Evolutionary conservation across 2,888 invertebrate genomes (phyloP), one percentile per base, ranked within the genome.

Genomic region (Ochlodes sylvanus): DNA sequence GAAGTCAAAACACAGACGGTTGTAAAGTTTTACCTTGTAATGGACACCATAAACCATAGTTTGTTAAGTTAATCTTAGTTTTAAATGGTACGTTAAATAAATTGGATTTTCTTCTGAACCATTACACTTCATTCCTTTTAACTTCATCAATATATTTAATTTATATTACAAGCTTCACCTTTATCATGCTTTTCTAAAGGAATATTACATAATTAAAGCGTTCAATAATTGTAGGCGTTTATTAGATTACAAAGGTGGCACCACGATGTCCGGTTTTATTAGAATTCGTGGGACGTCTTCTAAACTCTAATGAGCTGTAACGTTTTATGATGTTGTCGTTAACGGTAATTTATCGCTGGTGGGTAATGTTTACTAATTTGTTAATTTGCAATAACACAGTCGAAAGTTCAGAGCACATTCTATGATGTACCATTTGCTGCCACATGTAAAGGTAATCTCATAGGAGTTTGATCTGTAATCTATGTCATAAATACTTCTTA

Each of bases 221-320:
- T 34, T 32, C 15, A 27, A 41, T 66, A 66, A 54, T 54, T 38
- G 19, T 17, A 14, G 38, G 52, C 50, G 50, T 65, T 42, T 54
- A 52, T 66, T 52, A 17, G 66, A 54, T 64, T 63, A 34, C 64
- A n/a, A 27, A 41, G 21, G 19, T 19, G 47, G 47, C 54, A 54
- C 54, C 66, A 12, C 6, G 17, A 10, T 19, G 54, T 52, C 54
- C 17, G 44, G 10, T 32, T 41, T 32, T 32, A 54, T 66, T 60
- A 60, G 34, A 32, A 60, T 64, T 64, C 34, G 64, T 64, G 56
- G 57, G 38, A 57, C 50, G 34, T 57, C 50, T 64, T 64, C 21
- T 56, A 47, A 64, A 47, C 42, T 47, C 32, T 57, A 55, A 57
- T 44, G 27, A 42, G 38, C 42, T 21, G 9, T 60, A 10, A 55